phyloP scores from a whole-genome alignment of 2,888 invertebrate species.

The Rhamphomyia laevipes region DNA sequence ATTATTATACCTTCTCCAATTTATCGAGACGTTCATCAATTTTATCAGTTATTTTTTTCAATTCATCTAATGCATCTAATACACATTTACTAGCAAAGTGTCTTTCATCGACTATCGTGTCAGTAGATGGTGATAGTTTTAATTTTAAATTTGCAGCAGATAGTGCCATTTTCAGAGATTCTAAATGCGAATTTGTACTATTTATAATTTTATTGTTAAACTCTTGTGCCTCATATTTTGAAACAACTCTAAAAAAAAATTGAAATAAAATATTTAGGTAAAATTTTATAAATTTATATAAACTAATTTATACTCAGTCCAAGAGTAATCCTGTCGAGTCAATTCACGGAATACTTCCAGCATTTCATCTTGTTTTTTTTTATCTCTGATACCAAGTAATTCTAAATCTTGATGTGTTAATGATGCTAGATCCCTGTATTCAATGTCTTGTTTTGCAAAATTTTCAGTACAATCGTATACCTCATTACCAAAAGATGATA shows the following conservation, averaged over 20 bases:
- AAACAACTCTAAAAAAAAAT: slow-evolving; percentile 18
- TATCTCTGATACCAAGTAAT: slow-evolving; percentile 24
- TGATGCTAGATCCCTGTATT: slow-evolving; percentile 27
- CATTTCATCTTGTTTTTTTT: slow-evolving; percentile 21
- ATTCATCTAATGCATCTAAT: slow-evolving; percentile 28
- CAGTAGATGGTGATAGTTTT: slow-evolving; percentile 27
- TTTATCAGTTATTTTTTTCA: slow-evolving; percentile 24
- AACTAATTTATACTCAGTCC: slow-evolving; percentile 18
- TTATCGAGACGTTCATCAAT: slow-evolving; percentile 23
- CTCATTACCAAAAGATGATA: slow-evolving; percentile 10
- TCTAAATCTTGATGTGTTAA: slow-evolving; percentile 25
- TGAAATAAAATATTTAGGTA: not conserved
- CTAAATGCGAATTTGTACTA: slow-evolving; percentile 25
- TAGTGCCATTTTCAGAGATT: slow-evolving; percentile 27
- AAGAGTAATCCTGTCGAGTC: slow-evolving; percentile 29
- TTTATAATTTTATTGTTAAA: slow-evolving; percentile 27
- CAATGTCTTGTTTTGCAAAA: slow-evolving; percentile 23
- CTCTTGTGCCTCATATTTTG: slow-evolving; percentile 17
- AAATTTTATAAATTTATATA: not conserved
- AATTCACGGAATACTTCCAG: slow-evolving; percentile 23
- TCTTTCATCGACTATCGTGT: slow-evolving; percentile 32
- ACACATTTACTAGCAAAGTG: slow-evolving; percentile 34
- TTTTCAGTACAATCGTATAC: slow-evolving; percentile 18
- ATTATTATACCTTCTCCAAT: slow-evolving; percentile 21
- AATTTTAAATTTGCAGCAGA: slow-evolving; percentile 31